Evolutionary conservation across 1,140 invertebrate genomes (phyloP).

Genomic region (Andricus grossulariae): DNA sequence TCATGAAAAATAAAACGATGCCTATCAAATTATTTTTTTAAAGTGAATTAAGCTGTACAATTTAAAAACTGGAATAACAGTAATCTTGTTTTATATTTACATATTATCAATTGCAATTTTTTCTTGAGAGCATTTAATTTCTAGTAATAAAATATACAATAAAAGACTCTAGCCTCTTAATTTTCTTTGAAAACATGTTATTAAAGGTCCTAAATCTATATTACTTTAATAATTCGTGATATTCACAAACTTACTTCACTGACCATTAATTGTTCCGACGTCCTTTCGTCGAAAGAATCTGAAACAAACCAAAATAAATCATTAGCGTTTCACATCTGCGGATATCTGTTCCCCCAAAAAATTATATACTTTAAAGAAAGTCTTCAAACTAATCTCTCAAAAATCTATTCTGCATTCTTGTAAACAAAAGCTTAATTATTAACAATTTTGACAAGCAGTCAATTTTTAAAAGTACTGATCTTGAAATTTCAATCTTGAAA

Average conservation of each 20-base stretch:
- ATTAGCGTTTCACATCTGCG: background rate
- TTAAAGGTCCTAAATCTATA: background rate
- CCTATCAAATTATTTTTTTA: too few species aligned
- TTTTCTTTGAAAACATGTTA: too few species aligned
- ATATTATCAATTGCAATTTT: too few species aligned
- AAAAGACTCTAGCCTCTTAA: too few species aligned
- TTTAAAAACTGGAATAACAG: too few species aligned
- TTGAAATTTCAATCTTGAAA: too few species aligned
- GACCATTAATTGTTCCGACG: conserved; percentile 52
- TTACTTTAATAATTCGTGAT: background rate
- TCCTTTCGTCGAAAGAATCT: conserved; percentile 54
- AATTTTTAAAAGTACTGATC: too few species aligned
- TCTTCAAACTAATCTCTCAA: background rate
- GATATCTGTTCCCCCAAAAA: background rate
- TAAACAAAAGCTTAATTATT: background rate
- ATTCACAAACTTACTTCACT: conserved; percentile 58
- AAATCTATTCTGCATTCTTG: background rate
- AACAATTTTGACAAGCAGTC: background rate
- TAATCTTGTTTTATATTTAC: too few species aligned
- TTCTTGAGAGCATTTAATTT: too few species aligned
- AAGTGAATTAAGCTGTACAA: too few species aligned
- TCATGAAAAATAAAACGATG: too few species aligned
- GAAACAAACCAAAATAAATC: conserved; percentile 29
- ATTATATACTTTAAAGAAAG: background rate
- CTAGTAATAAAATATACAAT: too few species aligned